Evolutionary conservation across 2,888 invertebrate species (phyloP).

Genomic region (Silvanus unidentatus): DNA sequence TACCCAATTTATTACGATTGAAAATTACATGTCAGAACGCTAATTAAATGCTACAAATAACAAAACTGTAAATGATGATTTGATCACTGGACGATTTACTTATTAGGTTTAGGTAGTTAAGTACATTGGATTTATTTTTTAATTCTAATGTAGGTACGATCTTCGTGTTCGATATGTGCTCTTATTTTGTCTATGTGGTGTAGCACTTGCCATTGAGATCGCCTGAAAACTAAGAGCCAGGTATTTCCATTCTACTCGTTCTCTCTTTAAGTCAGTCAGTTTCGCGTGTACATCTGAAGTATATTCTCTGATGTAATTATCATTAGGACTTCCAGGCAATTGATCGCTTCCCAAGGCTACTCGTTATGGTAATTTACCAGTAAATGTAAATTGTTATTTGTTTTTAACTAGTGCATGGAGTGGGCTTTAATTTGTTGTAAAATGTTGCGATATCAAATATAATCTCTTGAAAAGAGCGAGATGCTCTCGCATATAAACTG

Average conservation of each 20-base stretch:
- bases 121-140: background rate
- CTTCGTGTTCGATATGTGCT: too few relatives aligned
- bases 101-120: background rate
- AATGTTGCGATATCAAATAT: too few relatives aligned
- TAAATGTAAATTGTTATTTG: conserved; percentile 10
- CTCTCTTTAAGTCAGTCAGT: too few relatives aligned
- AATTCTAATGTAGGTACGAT: background rate
- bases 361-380: conserved; percentile 11
- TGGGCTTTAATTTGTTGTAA: too few relatives aligned
- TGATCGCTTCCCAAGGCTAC: conserved; percentile 16
- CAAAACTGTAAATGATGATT: conserved; percentile 1
- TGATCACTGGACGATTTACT: background rate
- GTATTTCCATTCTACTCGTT: too few relatives aligned
- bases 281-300: conserved; percentile 16
- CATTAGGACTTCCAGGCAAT: conserved; percentile 16
- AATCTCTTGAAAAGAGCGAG: too few relatives aligned
- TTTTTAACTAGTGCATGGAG: conserved; percentile 7
- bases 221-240: too few relatives aligned
- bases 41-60: conserved; percentile 5
- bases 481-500: too few relatives aligned
- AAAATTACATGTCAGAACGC: conserved; percentile 3
- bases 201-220: too few relatives aligned
- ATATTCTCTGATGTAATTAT: conserved; percentile 19
- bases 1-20: conserved; percentile 4
- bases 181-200: too few relatives aligned